These are phyloP conservation scores for Triplophysa rosa DNA, from an alignment of 2,113 vertebrate species.

Conservation along the genomic window DNA sequence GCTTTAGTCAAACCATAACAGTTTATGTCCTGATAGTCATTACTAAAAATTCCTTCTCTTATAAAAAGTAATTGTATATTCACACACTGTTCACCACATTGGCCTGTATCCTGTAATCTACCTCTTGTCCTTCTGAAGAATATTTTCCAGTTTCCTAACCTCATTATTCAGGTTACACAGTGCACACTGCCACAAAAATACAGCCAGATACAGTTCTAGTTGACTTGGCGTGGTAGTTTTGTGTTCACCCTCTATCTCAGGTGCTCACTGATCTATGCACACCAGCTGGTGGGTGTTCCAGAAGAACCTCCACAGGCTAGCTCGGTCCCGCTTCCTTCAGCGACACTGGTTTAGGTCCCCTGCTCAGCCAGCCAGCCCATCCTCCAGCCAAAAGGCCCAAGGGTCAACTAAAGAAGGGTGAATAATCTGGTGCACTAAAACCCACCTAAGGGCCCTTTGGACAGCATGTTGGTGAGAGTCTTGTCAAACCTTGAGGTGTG, in stretches of 20 bases:
- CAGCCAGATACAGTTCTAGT: not conserved
- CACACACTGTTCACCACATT: no score
- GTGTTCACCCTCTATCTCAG: slow-evolving; percentile 20
- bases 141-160: not conserved
- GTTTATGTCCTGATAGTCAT: no score
- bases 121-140: not conserved
- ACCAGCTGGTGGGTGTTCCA: slow-evolving; percentile 58
- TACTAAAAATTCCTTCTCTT: no score
- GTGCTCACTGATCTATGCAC: slow-evolving; percentile 57
- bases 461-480: slow-evolving; percentile 30
- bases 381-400: slow-evolving; percentile 24
- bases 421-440: slow-evolving; percentile 65
- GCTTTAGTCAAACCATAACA: no score
- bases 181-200: not conserved
- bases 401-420: slow-evolving; percentile 47
- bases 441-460: slow-evolving; percentile 65
- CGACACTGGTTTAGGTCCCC: not conserved
- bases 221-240: slow-evolving; percentile 3
- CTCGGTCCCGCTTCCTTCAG: slow-evolving; percentile 52
- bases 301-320: slow-evolving; percentile 51
- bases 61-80: no score
- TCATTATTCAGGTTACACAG: not conserved
- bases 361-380: slow-evolving; percentile 15
- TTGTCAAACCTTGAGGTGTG: slow-evolving; percentile 55
- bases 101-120: not conserved